Evolutionary conservation across 2,888 invertebrate species (phyloP).

Genomic region (Caenorhabditis drosophilae): DNA sequence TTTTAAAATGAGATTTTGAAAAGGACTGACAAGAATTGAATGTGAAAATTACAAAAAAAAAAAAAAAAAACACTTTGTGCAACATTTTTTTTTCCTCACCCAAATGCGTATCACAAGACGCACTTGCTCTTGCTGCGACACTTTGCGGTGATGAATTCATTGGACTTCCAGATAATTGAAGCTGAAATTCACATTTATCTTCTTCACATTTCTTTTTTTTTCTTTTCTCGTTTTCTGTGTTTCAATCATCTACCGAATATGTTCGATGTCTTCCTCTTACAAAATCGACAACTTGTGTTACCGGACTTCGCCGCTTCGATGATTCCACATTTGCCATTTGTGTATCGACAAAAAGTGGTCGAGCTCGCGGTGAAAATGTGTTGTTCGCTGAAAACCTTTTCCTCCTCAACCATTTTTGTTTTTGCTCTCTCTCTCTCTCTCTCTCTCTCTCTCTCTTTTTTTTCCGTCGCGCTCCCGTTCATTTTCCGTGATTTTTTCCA

Average conservation of each 20-base stretch:
- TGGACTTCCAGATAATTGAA: slow-evolving; percentile 30
- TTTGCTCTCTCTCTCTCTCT: no score
- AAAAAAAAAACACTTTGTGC: not conserved
- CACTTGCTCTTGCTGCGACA: slow-evolving; percentile 23
- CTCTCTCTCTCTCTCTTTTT: no score
- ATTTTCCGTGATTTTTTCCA: no score
- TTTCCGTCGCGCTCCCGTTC: no score
- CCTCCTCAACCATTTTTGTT: no score
- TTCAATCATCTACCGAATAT: slow-evolving; percentile 46
- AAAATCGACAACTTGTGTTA: slow-evolving; percentile 50
- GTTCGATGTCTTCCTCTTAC: slow-evolving; percentile 47
- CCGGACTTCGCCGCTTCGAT: slow-evolving; percentile 42
- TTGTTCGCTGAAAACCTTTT: no score
- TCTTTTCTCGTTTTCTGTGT: not conserved
- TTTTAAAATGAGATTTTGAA: not conserved
- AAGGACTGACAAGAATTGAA: not conserved
- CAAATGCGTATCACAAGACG: slow-evolving; percentile 26
- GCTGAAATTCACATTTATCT: slow-evolving; percentile 14
- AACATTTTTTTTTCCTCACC: slow-evolving; percentile 2
- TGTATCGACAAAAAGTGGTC: slow-evolving; percentile 57
- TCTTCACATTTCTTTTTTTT: slow-evolving; percentile 4
- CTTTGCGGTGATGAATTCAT: slow-evolving; percentile 28
- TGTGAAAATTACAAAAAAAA: not conserved
- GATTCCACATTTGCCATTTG: slow-evolving; percentile 47
- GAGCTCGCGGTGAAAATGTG: slow-evolving; percentile 40